These are phyloP conservation scores for Hexactinellida sp. DNA, from an alignment of 37 sponge, comb jelly and placozoan species.

Conservation along the genomic window DNA sequence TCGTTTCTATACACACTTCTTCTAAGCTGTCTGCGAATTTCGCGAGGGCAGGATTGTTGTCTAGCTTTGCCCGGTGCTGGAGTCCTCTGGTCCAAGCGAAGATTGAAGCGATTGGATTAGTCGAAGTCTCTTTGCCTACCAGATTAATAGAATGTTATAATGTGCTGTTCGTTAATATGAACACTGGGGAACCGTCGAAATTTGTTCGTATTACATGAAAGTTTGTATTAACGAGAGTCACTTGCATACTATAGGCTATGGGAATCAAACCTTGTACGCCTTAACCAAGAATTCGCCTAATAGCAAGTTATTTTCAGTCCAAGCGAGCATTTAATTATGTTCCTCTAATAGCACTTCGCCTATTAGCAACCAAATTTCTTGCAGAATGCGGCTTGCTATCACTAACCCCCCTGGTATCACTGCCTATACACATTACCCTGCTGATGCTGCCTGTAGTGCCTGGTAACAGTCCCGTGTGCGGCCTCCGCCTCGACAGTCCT, in stretches of 20 bases:
- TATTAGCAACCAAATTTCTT: no score
- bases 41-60: constrained; percentile 47
- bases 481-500: constrained; percentile 91
- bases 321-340: no score
- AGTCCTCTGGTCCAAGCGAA: constrained; percentile 92
- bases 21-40: constrained; percentile 54
- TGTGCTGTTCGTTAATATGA: background rate
- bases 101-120: constrained; percentile 91
- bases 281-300: no score
- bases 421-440: constrained; percentile 61
- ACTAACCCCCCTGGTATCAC: no score
- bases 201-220: no score
- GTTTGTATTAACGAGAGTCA: no score
- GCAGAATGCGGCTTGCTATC: no score
- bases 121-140: constrained; percentile 57
- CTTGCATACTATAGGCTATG: no score
- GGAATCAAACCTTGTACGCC: no score
- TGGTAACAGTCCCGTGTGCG: constrained; percentile 89
- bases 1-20: constrained; percentile 72
- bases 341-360: no score
- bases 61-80: constrained; percentile 75
- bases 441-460: constrained; percentile 82
- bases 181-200: background rate
- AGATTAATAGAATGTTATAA: background rate
- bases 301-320: no score